Conservation (phyloP, 2,113 vertebrate species). For the cattle (Bos taurus) region ARS-UCD2.0 NC_037331.1:93863501-93864000, state of each 20-base stretch:
- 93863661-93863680: slow-evolving; percentile 45
- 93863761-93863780: slow-evolving; percentile 2
- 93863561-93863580: slow-evolving; percentile 30
- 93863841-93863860: slow-evolving; percentile 6
- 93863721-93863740: slow-evolving; percentile 21
- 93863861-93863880: slow-evolving; percentile 20
- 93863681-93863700: not conserved
- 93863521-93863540: slow-evolving; percentile 49
- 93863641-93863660: slow-evolving; percentile 35
- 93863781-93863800: not conserved
- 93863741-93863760: not conserved
- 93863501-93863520: slow-evolving; percentile 26
- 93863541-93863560: slow-evolving; percentile 40
- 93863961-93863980: not conserved
- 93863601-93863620: not conserved
- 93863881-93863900: slow-evolving; percentile 10
- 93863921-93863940: not conserved
- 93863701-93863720: slow-evolving; percentile 17
- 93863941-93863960: not conserved
- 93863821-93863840: not conserved
- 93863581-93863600: slow-evolving; percentile 40
- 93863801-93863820: not conserved
- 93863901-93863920: not conserved
- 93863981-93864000: not conserved
- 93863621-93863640: slow-evolving; percentile 5